phyloP scores from a whole-genome alignment of 2,797 vertebrate species.

The Periophthalmus magnuspinnatus region DNA sequence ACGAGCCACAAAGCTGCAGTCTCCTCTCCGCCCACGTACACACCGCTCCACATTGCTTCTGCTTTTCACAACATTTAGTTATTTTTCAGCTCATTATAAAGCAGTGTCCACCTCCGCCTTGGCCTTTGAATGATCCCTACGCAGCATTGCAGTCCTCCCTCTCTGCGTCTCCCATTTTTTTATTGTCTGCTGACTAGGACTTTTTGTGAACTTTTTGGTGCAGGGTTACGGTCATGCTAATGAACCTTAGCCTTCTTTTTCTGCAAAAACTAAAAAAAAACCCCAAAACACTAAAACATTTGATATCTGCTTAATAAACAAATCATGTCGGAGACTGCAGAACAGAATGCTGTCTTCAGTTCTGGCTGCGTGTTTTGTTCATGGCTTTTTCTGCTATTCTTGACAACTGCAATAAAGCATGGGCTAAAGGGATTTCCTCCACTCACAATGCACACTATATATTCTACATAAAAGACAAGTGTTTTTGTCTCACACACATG shows the following conservation, averaged over 20 bases:
- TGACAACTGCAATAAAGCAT: slow-evolving; percentile 23
- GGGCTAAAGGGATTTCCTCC: slow-evolving; percentile 26
- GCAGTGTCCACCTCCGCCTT: slow-evolving; percentile 11
- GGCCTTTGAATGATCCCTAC: slow-evolving; percentile 1
- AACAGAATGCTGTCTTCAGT: background rate
- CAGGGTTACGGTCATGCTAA: background rate
- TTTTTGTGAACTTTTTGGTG: slow-evolving; percentile 7
- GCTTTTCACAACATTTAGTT: slow-evolving; percentile 14
- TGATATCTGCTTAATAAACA: background rate
- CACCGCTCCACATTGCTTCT: slow-evolving; percentile 27
- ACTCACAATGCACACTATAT: slow-evolving; percentile 2
- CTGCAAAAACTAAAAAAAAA: background rate
- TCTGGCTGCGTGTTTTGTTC: slow-evolving; percentile 19
- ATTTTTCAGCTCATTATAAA: slow-evolving; percentile 24
- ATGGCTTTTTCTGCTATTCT: slow-evolving; percentile 19
- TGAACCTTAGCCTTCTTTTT: background rate
- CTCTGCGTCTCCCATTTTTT: background rate
- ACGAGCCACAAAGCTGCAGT: slow-evolving; percentile 49
- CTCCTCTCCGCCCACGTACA: slow-evolving; percentile 48
- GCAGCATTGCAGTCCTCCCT: background rate
- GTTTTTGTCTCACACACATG: background rate
- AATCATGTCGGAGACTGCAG: background rate
- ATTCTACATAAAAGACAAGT: slow-evolving; percentile 3
- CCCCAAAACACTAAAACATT: background rate
- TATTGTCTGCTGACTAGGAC: background rate